Evolutionary conservation across 1,140 invertebrate genomes (phyloP).

Genomic region (Diuraphis noxia): DNA sequence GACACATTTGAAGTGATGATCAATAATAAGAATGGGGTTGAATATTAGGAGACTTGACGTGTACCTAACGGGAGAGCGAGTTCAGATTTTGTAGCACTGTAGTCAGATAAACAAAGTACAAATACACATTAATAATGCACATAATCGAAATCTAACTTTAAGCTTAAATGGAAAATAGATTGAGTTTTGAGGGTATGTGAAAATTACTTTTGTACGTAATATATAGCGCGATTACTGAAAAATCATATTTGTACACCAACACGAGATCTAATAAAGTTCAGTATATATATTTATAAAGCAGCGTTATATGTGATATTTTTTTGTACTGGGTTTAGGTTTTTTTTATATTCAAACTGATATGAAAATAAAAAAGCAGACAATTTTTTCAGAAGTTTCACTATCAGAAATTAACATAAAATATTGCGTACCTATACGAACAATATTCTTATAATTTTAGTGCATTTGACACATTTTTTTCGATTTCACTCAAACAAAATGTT

Average conservation of each 20-base stretch:
- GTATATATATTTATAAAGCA: neutral
- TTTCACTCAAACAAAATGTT: neutral
- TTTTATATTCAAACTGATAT: neutral
- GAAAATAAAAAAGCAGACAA: neutral
- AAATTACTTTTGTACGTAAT: neutral
- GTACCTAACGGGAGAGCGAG: neutral
- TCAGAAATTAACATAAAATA: neutral
- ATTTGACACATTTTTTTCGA: neutral
- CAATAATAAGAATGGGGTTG: slow-evolving; percentile 1
- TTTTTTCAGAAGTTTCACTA: neutral
- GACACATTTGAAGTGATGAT: slow-evolving; percentile 1
- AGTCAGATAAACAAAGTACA: neutral
- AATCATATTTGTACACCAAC: neutral
- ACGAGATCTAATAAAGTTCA: neutral
- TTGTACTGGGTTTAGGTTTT: neutral
- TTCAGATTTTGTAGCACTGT: neutral
- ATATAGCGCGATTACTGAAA: neutral
- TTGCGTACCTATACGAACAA: too few species aligned
- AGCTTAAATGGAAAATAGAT: neutral
- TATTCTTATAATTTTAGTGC: too few species aligned
- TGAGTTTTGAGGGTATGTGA: neutral
- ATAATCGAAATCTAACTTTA: neutral
- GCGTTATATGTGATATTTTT: neutral
- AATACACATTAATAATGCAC: neutral
- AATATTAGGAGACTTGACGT: neutral